phyloP scores from a whole-genome alignment of 2,113 vertebrate genomes.

The Vireo altiloquus region DNA sequence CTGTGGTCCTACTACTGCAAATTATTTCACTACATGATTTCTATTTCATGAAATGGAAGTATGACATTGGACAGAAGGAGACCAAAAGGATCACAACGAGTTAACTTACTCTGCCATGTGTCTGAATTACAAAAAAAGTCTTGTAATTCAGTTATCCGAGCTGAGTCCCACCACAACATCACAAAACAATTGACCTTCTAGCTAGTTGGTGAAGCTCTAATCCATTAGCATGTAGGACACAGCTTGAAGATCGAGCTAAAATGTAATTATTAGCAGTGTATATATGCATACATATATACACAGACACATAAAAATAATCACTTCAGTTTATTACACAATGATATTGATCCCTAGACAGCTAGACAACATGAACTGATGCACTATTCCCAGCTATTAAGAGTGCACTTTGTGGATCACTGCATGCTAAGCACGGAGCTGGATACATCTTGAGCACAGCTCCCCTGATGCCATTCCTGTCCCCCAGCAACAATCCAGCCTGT shows the following conservation, averaged over 20 bases:
- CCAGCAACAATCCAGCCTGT: not conserved
- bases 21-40: not conserved
- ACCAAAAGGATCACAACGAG: not conserved
- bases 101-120: not conserved
- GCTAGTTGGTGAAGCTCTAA: not conserved
- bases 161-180: not conserved
- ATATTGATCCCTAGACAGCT: not conserved
- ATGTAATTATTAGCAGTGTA: not conserved
- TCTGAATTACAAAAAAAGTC: not conserved
- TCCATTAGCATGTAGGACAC: not conserved
- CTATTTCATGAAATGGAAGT: not conserved
- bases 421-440: not conserved
- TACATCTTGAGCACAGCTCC: not conserved
- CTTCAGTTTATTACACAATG: not conserved
- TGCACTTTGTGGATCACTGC: not conserved
- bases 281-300: not conserved
- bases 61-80: not conserved
- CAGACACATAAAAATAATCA: not conserved
- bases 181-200: not conserved
- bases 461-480: not conserved
- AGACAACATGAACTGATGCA: not conserved
- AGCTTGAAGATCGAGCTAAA: not conserved
- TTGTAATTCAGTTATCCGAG: not conserved
- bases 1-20: not conserved
- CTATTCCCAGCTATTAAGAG: not conserved